Evolutionary conservation across 2,797 vertebrate genomes (phyloP).

Genomic region (Oreonectes daqikongensis): DNA sequence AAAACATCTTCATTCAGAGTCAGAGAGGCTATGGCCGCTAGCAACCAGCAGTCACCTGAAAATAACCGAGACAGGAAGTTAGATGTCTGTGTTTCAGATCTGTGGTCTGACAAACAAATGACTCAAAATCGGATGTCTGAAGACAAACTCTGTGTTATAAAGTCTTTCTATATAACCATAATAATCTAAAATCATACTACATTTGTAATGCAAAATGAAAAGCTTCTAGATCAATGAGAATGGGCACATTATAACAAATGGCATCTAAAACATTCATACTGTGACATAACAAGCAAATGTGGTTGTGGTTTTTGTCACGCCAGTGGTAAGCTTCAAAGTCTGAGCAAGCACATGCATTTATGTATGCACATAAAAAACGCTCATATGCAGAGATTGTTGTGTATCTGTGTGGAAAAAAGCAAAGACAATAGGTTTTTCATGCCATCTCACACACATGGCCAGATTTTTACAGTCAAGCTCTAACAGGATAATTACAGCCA

Average conservation of each 20-base stretch:
- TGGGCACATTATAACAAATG: background rate
- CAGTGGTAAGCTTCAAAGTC: constrained; percentile 8
- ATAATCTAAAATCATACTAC: background rate
- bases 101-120: background rate
- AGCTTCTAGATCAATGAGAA: background rate
- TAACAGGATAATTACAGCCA: background rate
- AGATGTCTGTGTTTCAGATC: background rate
- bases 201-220: background rate
- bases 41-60: constrained; percentile 83
- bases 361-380: background rate
- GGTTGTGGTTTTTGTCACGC: constrained; percentile 34
- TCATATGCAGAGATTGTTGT: background rate
- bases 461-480: no score
- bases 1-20: constrained; percentile 78
- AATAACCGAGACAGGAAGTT: constrained; percentile 33
- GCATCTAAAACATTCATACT: background rate
- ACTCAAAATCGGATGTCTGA: no score
- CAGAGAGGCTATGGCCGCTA: constrained; percentile 82
- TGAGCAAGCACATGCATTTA: background rate
- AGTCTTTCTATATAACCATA: background rate
- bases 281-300: background rate
- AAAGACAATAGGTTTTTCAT: background rate
- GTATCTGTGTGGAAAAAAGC: background rate
- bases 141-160: background rate
- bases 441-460: constrained; percentile 1